phyloP scores from a whole-genome alignment of 2,797 vertebrate species.

The Natrix natrix region DNA sequence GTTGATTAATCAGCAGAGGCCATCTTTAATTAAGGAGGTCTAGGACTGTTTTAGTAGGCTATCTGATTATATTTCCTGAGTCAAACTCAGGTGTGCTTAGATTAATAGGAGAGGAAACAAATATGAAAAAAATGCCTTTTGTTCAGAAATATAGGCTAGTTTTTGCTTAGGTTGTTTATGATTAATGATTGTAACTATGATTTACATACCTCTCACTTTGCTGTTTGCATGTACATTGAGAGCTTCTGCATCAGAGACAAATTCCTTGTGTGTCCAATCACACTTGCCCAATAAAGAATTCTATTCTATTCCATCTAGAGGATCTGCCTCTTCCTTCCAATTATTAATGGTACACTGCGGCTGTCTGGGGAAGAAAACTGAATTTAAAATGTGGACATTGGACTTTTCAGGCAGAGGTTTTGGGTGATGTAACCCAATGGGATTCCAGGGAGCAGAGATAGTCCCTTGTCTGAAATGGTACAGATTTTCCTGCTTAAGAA shows the following conservation, averaged over 20 bases:
- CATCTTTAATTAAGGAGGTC: neutral
- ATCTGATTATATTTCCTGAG: rapidly evolving
- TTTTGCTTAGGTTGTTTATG: neutral
- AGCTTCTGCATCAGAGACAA: neutral
- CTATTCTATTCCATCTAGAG: neutral
- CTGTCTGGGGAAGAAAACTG: neutral
- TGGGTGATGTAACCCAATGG: neutral
- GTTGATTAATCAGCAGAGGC: neutral
- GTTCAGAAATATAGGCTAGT: neutral
- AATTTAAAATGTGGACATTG: neutral
- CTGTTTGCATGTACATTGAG: neutral
- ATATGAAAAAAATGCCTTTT: neutral
- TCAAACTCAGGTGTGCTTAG: rapidly evolving
- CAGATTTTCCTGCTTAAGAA: too few relatives aligned
- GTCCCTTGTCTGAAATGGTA: too few relatives aligned
- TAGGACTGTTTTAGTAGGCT: neutral
- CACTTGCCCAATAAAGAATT: neutral
- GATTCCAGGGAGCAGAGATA: neutral
- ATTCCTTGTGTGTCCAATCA: neutral
- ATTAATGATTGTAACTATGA: neutral
- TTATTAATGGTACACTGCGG: too few relatives aligned
- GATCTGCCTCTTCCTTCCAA: neutral
- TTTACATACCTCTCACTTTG: neutral
- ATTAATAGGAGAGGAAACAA: neutral
- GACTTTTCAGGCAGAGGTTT: neutral